Evolutionary conservation across 2,113 vertebrate species (phyloP).

Genomic region (Charina bottae): DNA sequence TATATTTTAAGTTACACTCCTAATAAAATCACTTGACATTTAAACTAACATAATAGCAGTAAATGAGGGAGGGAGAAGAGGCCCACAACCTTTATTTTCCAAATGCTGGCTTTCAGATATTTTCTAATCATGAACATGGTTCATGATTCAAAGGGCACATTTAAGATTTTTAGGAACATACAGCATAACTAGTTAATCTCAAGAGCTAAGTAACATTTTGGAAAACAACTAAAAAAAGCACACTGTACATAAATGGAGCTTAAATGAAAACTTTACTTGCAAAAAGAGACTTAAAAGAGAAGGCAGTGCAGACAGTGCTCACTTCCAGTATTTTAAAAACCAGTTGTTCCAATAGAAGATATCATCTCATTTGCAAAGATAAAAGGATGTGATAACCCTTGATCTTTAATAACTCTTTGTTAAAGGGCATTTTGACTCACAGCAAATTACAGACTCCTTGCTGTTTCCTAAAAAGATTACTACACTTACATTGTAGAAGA

Average conservation of each 20-base stretch:
- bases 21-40: neutral
- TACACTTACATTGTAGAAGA: neutral
- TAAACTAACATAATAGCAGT: neutral
- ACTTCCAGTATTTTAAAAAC: slow-evolving; percentile 8
- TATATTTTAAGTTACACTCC: neutral
- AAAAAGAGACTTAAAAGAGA: slow-evolving; percentile 42
- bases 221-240: slow-evolving; percentile 43
- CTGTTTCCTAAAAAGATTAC: slow-evolving; percentile 25
- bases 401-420: slow-evolving; percentile 26
- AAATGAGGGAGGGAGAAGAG: neutral
- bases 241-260: slow-evolving; percentile 37
- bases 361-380: slow-evolving; percentile 5
- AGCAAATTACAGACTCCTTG: slow-evolving; percentile 20
- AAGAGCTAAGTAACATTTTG: neutral
- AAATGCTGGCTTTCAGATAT: neutral
- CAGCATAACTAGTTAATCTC: neutral
- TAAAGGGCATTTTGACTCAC: neutral
- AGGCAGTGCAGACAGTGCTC: neutral
- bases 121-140: neutral
- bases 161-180: neutral
- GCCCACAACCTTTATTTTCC: neutral
- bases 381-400: slow-evolving; percentile 12
- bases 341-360: slow-evolving; percentile 20
- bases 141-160: neutral
- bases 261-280: slow-evolving; percentile 34